A percentile compares a stretch with the other conserved stretches of the same genome.
These are phyloP conservation scores for Noctua janthe DNA, from an alignment of 2,888 invertebrate species.

Conservation along the genomic window DNA sequence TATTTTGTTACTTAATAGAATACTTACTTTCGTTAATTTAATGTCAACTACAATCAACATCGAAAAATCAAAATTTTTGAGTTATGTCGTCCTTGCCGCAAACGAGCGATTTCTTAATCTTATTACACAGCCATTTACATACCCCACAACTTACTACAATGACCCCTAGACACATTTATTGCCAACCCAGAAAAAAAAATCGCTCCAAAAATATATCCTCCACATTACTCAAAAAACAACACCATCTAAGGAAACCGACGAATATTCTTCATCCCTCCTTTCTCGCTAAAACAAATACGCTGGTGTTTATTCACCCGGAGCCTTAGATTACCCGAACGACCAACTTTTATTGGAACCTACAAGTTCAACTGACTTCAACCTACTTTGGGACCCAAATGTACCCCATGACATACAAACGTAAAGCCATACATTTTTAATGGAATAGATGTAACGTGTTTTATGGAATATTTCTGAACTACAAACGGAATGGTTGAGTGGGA, in stretches of 20 bases:
- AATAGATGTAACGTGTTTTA: slow-evolving; percentile 60
- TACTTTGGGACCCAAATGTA: slow-evolving; percentile 55
- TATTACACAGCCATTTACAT: slow-evolving; percentile 20
- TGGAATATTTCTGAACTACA: slow-evolving; percentile 40
- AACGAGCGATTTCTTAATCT: neutral
- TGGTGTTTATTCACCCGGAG: slow-evolving; percentile 55
- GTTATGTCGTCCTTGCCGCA: no score
- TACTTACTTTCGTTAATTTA: no score
- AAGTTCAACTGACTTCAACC: slow-evolving; percentile 58
- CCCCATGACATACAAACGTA: slow-evolving; percentile 70
- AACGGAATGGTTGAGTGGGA: slow-evolving; percentile 45
- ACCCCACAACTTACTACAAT: neutral
- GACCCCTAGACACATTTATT: slow-evolving; percentile 10
- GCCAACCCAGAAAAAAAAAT: slow-evolving; percentile 36
- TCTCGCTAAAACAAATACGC: slow-evolving; percentile 38
- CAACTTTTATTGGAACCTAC: slow-evolving; percentile 63
- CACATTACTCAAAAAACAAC: slow-evolving; percentile 16
- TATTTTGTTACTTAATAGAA: no score
- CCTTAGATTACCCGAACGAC: slow-evolving; percentile 53
- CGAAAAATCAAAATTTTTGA: no score
- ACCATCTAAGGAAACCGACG: slow-evolving; percentile 3
- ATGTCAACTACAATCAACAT: no score
- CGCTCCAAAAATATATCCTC: slow-evolving; percentile 10
- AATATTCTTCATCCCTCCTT: slow-evolving; percentile 13
- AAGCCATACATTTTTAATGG: slow-evolving; percentile 75